A percentile compares a stretch with the other conserved stretches of the same genome.
phyloP scores from a whole-genome alignment of 1,140 invertebrate species.

The Neocloeon triangulifer region DNA sequence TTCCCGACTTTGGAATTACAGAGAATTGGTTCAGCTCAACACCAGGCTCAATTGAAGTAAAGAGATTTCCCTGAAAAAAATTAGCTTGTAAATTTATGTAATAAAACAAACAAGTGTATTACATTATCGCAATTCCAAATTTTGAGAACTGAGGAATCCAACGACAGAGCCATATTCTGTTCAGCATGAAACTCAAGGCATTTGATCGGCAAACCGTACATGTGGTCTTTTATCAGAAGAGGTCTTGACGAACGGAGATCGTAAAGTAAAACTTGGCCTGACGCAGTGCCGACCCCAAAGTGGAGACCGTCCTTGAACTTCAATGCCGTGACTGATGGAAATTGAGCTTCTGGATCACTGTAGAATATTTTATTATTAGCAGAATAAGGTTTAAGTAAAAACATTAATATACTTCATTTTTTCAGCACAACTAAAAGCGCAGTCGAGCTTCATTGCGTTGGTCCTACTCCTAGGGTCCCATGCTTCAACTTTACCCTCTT shows the following conservation, averaged over 20 bases:
- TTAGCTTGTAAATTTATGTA: background rate
- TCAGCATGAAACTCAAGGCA: slow-evolving; percentile 64
- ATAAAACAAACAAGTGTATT: slow-evolving; percentile 17
- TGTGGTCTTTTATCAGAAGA: slow-evolving; percentile 78
- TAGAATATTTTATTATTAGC: slow-evolving; percentile 6
- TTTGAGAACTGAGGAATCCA: slow-evolving; percentile 82
- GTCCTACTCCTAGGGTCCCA: slow-evolving; percentile 76
- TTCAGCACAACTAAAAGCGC: slow-evolving; percentile 48
- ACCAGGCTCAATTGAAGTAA: slow-evolving; percentile 76
- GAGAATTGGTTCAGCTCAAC: slow-evolving; percentile 78
- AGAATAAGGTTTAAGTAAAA: background rate
- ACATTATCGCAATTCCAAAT: slow-evolving; percentile 85
- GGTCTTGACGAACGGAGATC: slow-evolving; percentile 86
- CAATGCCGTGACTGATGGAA: slow-evolving; percentile 60
- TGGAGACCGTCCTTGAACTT: slow-evolving; percentile 61
- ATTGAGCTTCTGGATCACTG: background rate
- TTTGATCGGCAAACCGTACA: slow-evolving; percentile 81
- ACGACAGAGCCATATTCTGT: slow-evolving; percentile 67
- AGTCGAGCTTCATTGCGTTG: slow-evolving; percentile 62
- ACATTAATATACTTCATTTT: too few species aligned
- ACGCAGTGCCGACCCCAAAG: slow-evolving; percentile 77
- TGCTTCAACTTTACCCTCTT: slow-evolving; percentile 79
- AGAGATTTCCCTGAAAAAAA: slow-evolving; percentile 60
- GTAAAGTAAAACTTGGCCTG: slow-evolving; percentile 83
- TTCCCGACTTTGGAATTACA: slow-evolving; percentile 65